A percentile compares a stretch with the other conserved stretches of the same genome.
Conservation (phyloP, 2,113 vertebrate genomes). For the Trichomycterus rosablanca region DNA sequence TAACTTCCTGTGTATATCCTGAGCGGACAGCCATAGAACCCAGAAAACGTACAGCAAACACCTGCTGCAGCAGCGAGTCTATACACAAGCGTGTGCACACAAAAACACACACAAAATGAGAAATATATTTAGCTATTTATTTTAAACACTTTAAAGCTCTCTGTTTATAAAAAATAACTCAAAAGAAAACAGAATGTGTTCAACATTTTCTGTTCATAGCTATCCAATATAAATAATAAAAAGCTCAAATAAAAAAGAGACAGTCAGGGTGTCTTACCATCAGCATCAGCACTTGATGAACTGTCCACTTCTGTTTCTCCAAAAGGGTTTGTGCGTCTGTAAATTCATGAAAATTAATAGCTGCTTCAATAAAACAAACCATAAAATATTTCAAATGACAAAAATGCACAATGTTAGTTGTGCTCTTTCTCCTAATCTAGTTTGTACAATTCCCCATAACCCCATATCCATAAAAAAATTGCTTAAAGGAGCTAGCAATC, state of each 20-base stretch:
- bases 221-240: conserved; percentile 5
- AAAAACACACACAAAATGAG: neutral
- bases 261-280: conserved; percentile 74
- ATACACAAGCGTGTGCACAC: too few species aligned
- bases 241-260: neutral
- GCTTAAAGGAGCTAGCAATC: too few species aligned
- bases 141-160: too few species aligned
- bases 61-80: conserved; percentile 92
- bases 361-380: neutral
- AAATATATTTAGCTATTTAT: too few species aligned
- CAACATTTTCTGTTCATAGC: conserved; percentile 2
- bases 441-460: too few species aligned
- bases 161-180: too few species aligned
- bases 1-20: conserved; percentile 78
- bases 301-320: conserved; percentile 83
- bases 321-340: conserved; percentile 90
- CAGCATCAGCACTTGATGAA: conserved; percentile 70
- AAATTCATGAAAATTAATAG: neutral
- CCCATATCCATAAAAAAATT: too few species aligned
- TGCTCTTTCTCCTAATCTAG: too few species aligned
- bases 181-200: too few species aligned
- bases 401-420: too few species aligned
- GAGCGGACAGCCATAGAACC: conserved; percentile 92
- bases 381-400: neutral
- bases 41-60: conserved; percentile 89